Evolutionary conservation across 2,113 vertebrate genomes (phyloP), one percentile per base, ranked within the genome.

Genomic region (Lophura nycthemera): DNA sequence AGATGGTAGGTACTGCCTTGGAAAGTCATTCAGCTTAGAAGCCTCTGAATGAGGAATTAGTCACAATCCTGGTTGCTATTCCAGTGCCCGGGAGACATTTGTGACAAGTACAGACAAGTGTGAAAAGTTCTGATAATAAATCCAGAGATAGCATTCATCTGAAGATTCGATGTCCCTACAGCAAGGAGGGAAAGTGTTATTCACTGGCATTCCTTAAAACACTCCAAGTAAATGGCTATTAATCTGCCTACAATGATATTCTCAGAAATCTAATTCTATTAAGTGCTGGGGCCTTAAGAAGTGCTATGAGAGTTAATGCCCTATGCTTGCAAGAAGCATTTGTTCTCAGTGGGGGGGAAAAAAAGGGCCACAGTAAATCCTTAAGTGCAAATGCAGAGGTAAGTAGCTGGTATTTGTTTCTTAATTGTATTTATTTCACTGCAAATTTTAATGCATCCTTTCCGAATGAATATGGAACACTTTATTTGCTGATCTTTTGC

Each of bases 401-500:
- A 92, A 90, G 73, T 75, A 90, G 86, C 76, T 90, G 61, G 71
- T 86, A 89, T 92, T 95, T 96, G 80, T 92, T 96, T 93, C 93
- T 97, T 93, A 95, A 96, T 95, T 92, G 92, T 67, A 45, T 91
- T 95, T 96, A 96, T 89, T 96, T 97, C 93, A 85, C 88, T 94
- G 92, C 94, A 97, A 97, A 97, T 96, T 96, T 95, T 96, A 97
- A 97, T 96, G 97, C 95, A 90, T 97, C 94, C 93, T 90, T 95
- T 92, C 91, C 79, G 96, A 97, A 93, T 88, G 95, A 97, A 93
- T 96, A 97, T 94, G 96, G 97, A 97, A 96, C 96, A 96, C 95
- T 97, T 97, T 86, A 96, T 97, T 97, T 96, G 97, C 94, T 97
- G 96, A 97, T 98, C 97, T 97, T 96, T 90, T 96, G 97, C 97